Evolutionary conservation across 2,797 vertebrate species (phyloP), one percentile per base, ranked within the genome.

Genomic region (Phrynocephalus guinanensis): DNA sequence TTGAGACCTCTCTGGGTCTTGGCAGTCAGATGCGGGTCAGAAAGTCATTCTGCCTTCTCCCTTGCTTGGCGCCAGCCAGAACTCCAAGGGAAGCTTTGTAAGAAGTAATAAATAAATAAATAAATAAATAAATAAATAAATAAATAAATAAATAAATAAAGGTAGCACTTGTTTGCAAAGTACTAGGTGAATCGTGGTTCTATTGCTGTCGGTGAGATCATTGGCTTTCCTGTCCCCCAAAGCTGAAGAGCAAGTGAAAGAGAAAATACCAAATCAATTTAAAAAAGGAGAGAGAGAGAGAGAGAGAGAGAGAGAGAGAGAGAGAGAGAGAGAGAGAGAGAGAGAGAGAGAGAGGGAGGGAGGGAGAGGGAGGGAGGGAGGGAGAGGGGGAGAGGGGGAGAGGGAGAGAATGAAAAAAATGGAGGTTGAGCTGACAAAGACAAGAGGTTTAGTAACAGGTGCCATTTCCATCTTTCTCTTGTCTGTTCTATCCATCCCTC

Each of bases 151-250:
- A 20, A 63, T 63, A 63, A 20, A 52, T 93, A 84, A 90, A 92
- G 94, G 96, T 94, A 93, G 96, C 93, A 94, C 96, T 95, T 97
- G 97, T 97, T 97, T 97, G 95, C 92, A 96, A 96, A 95, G 96
- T 96, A 98, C 98, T 98, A 98, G 97, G 97, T 97, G 97, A 98
- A 97, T 97, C 97, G 97, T 97, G 97, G 96, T 98, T 98, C 60
- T 98, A 97, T 97, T 95, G 96, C 97, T 98, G 96, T 97, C 96
- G 95, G 91, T 97, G 96, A 94, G 96, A 96, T 95, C 96, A 95
- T 96, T 95, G 95, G 96, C 91, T 97, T 96, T 95, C 92, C 97
- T 97, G 95, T 96, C 91, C 94, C 96, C 94, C 93, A 87, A 95
- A 96, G 95, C 93, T 93, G 93, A 94, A 92, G 90, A 79, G 86